phyloP scores from a whole-genome alignment of 2,113 vertebrate species.

The Myotis davidii region DNA sequence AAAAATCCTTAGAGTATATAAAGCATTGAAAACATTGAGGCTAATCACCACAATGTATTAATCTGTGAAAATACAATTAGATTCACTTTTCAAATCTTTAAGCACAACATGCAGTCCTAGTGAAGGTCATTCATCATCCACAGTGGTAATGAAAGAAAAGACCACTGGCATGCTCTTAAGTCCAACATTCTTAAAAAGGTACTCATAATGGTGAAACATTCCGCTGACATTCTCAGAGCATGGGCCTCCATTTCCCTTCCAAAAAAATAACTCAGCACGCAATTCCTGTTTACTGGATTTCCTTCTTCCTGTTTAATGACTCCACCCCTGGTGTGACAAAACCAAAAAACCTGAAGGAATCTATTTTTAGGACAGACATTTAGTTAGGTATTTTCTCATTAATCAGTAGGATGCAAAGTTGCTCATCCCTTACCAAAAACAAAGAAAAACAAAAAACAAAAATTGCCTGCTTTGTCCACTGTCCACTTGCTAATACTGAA shows the following conservation, averaged over 20 bases:
- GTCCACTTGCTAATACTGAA: conserved; percentile 42
- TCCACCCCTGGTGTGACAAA: conserved; percentile 38
- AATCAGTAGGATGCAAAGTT: conserved; percentile 79
- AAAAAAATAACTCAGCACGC: background rate
- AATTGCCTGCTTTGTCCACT: conserved; percentile 32
- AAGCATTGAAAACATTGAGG: background rate
- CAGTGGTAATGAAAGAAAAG: background rate
- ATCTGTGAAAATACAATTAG: background rate
- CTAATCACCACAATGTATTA: background rate
- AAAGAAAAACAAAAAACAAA: conserved; percentile 15
- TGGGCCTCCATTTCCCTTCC: background rate
- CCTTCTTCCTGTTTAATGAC: conserved; percentile 68
- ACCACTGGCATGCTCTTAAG: background rate
- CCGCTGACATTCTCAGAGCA: background rate
- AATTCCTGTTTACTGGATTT: conserved; percentile 68
- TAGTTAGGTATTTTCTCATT: conserved; percentile 62
- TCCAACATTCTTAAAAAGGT: background rate
- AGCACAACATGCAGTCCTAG: background rate
- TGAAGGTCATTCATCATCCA: background rate
- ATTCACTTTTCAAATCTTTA: background rate
- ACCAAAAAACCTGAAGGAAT: conserved; percentile 44
- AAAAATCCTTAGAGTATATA: background rate
- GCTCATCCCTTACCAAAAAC: conserved; percentile 44
- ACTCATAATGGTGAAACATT: background rate
- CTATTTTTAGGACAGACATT: conserved; percentile 68